Base-by-base conservation (phyloP, 2,113 vertebrate species). In the Ceyx melanurus region DNA sequence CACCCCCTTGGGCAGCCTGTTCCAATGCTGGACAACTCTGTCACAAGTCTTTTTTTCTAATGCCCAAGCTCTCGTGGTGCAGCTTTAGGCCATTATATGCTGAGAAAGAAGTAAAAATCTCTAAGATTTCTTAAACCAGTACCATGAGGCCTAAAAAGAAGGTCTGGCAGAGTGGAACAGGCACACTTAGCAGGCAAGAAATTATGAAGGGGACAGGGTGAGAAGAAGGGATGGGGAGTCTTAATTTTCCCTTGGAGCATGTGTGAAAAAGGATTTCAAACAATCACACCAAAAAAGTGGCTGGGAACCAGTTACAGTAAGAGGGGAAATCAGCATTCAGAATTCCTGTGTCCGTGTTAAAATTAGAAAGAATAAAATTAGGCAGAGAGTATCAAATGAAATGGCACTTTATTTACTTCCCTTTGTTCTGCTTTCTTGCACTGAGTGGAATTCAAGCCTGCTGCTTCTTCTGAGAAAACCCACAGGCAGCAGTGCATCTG, bases 341-440 rank as follows among this genome's bases (percentile, higher is more conserved):
- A 92, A 80, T 67, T 90, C 53, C 57, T 66, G 29, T 10, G 28
- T 35, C 53, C 86, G 48, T 89, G 81, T 75, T 90, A 58, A 95
- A 86, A 68, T 65, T 72, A 72, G 15, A 40, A 86, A 77, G 60
- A 93, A 68, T 57, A 84, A 75, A 94, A 88, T 62, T 35, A 91
- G 50, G 20, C 35, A 82, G 22, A 88, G 72, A 73, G 28, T 67
- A 90, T 92, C 22, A 90, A 88, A 95, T 64, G 8, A 29, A 90
- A 84, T 12, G 5, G 14, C 8, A 89, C 21, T 78, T 83, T 33
- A 80, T 77, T 94, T 86, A 71, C 65, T 68, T 74, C 31, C 40
- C n/a, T 87, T 60, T 82, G 40, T 94, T 93, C 51, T 80, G 15
- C 25, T 67, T 84, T 81, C 14, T 90, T 93, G 19, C 54, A 68